These are phyloP conservation scores for Ivindomyrus marchei DNA, from an alignment of 2,113 vertebrate genomes.

Conservation along the genomic window DNA sequence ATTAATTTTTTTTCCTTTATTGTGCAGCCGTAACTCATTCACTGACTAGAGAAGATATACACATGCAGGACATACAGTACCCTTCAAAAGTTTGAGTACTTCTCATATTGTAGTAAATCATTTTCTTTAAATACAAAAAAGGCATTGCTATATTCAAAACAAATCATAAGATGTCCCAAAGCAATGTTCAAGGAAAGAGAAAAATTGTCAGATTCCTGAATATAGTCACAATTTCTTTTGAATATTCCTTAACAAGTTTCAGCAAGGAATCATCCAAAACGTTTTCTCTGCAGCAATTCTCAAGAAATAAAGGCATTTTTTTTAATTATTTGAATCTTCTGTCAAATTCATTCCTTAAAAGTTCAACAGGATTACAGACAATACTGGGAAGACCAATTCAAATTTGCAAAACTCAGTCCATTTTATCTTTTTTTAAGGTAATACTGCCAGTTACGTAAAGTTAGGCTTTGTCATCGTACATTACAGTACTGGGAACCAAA, in stretches of 20 bases:
- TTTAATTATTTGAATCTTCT: not conserved
- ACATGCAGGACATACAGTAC: not conserved
- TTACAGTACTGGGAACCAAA: not conserved
- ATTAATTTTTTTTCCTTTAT: not conserved
- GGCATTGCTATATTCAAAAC: not conserved
- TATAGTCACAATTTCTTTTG: not conserved
- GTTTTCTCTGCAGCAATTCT: not conserved
- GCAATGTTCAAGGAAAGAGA: not conserved
- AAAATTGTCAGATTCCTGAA: not conserved
- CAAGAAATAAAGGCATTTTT: not conserved
- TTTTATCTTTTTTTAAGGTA: not conserved
- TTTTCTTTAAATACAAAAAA: not conserved
- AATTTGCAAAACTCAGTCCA: not conserved
- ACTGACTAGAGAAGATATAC: not conserved
- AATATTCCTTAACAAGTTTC: not conserved
- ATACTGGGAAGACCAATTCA: not conserved
- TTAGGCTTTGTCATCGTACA: not conserved
- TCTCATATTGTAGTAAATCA: not conserved
- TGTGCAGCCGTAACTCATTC: not conserved
- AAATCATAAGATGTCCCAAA: not conserved
- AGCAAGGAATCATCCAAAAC: not conserved
- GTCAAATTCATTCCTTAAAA: not conserved
- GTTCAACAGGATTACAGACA: not conserved
- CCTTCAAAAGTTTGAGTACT: not conserved
- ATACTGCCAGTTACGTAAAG: not conserved